phyloP scores from a whole-genome alignment of 2,797 vertebrate species.

The Chrysocyon brachyurus region DNA sequence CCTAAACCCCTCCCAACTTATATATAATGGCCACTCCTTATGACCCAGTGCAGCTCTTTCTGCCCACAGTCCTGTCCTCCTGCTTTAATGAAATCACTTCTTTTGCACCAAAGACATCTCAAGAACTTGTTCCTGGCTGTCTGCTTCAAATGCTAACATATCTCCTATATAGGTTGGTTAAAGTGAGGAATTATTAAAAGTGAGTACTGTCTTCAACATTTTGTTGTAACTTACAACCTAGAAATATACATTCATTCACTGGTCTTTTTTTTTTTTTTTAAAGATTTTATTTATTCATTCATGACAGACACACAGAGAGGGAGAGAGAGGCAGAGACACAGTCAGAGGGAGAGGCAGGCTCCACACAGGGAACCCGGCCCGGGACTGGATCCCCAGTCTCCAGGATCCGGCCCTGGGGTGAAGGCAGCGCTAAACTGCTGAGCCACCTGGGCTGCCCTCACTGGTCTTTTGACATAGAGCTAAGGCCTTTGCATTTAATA shows the following conservation, averaged over 20 bases:
- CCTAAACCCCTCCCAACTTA: neutral
- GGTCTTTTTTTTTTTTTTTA: neutral
- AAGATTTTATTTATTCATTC: too few species aligned
- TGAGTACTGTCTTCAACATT: slow-evolving; percentile 57
- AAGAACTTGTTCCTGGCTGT: neutral
- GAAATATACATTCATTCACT: slow-evolving; percentile 42
- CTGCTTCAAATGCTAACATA: neutral
- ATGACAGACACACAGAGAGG: too few species aligned
- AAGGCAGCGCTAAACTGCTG: too few species aligned
- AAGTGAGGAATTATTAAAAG: slow-evolving; percentile 57
- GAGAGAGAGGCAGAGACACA: too few species aligned
- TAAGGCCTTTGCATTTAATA: slow-evolving; percentile 17
- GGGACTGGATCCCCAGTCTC: too few species aligned
- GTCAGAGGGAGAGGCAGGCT: too few species aligned
- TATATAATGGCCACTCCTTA: neutral
- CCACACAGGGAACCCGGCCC: too few species aligned
- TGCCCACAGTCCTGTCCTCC: neutral
- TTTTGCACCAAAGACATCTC: neutral
- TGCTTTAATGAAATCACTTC: neutral
- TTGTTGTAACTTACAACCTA: slow-evolving; percentile 20
- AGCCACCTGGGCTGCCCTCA: neutral
- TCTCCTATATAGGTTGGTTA: neutral
- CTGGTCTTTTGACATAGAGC: neutral
- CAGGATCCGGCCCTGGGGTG: too few species aligned
- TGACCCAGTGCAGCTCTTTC: neutral